phyloP scores from a whole-genome alignment of 2,797 vertebrate species.

The Notoglanidium macrostoma region DNA sequence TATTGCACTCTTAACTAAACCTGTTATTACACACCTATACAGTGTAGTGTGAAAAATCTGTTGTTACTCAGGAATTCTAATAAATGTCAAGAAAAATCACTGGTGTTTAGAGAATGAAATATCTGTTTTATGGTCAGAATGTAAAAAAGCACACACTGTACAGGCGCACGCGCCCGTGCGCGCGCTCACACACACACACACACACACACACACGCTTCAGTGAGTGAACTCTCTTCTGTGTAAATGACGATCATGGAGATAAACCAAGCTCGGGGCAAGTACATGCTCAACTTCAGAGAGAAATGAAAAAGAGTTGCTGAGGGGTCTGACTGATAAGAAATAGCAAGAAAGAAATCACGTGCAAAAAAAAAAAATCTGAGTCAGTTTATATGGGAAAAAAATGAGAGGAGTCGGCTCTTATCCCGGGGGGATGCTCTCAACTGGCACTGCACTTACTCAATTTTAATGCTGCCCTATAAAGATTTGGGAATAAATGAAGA shows the following conservation, averaged over 20 bases:
- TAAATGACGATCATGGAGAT: conserved; percentile 68
- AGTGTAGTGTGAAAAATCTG: background rate
- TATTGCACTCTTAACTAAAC: background rate
- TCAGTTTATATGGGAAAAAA: background rate
- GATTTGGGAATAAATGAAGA: background rate
- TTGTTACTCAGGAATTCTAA: background rate
- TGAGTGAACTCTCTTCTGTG: conserved; percentile 53
- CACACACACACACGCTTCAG: conserved; percentile 32
- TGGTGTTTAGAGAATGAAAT: background rate
- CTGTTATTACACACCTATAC: background rate
- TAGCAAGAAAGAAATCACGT: background rate
- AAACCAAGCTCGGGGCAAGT: conserved; percentile 67
- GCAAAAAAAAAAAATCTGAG: background rate
- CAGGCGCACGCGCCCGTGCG: conserved; percentile 19
- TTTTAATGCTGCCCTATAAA: background rate
- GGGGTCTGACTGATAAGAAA: conserved; percentile 69
- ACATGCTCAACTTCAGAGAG: conserved; percentile 71
- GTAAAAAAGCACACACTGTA: conserved; percentile 22
- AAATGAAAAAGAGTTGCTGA: conserved; percentile 71
- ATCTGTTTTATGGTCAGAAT: background rate
- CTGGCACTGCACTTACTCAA: background rate
- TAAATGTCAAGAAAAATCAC: background rate
- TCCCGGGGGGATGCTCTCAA: background rate
- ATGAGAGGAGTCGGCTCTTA: background rate
- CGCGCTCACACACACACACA: background rate